phyloP scores from a whole-genome alignment of 2,888 invertebrate genomes.

The Polydrusus pterygomalis region DNA sequence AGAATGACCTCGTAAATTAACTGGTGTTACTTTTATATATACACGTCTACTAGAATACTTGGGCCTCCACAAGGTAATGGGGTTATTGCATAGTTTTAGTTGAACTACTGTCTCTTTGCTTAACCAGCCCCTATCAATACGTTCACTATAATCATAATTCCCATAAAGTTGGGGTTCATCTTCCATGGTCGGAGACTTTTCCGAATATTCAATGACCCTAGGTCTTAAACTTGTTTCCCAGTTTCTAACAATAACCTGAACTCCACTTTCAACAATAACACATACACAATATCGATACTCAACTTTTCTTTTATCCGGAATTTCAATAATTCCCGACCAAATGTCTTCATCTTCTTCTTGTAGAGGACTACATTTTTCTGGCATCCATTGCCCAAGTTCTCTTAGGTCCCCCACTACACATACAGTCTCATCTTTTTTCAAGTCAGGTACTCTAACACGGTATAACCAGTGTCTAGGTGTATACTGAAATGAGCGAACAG shows the following conservation, averaged over 20 bases:
- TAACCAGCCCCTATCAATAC: slow-evolving; percentile 88
- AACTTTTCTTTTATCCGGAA: slow-evolving; percentile 81
- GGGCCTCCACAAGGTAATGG: slow-evolving; percentile 85
- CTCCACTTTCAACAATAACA: slow-evolving; percentile 77
- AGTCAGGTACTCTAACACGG: slow-evolving; percentile 73
- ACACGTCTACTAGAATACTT: slow-evolving; percentile 81
- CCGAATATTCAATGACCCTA: slow-evolving; percentile 74
- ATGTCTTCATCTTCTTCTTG: slow-evolving; percentile 73
- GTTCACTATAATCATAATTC: slow-evolving; percentile 74
- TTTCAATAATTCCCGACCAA: slow-evolving; percentile 79
- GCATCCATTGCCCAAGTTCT: slow-evolving; percentile 83
- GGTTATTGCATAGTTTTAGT: slow-evolving; percentile 87
- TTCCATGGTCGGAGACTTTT: slow-evolving; percentile 60
- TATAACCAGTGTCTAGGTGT: slow-evolving; percentile 73
- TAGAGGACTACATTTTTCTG: slow-evolving; percentile 76
- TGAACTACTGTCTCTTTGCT: slow-evolving; percentile 89
- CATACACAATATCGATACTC: slow-evolving; percentile 85
- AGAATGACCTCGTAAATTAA: slow-evolving; percentile 66
- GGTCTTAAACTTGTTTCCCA: slow-evolving; percentile 89
- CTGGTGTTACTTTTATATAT: slow-evolving; percentile 78
- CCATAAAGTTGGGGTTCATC: slow-evolving; percentile 80
- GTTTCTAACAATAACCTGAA: slow-evolving; percentile 78
- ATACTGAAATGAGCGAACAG: slow-evolving; percentile 56
- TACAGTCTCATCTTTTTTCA: slow-evolving; percentile 78
- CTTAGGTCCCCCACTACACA: slow-evolving; percentile 82